A percentile compares a stretch with the other conserved stretches of the same genome.
Conservation (phyloP, 2,113 vertebrate genomes). For the Trematomus loennbergii region DNA sequence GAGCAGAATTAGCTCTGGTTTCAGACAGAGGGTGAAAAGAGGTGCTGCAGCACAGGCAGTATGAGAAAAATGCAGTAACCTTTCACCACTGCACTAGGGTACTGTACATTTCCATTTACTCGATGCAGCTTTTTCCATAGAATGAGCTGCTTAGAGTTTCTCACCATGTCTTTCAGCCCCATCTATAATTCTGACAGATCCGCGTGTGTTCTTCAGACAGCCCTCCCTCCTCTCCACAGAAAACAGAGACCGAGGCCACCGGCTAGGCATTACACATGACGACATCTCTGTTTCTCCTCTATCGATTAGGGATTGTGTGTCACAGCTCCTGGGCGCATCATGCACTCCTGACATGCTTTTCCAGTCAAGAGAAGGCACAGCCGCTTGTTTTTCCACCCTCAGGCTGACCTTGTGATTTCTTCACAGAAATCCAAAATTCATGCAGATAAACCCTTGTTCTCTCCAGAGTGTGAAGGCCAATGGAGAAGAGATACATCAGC, state of each 20-base stretch:
- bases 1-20: too few species aligned
- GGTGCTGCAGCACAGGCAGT: too few species aligned
- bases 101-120: too few species aligned
- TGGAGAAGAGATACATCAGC: background rate
- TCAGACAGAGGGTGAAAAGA: too few species aligned
- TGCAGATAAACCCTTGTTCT: slow-evolving; percentile 7
- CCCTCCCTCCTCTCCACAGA: background rate
- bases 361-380: slow-evolving; percentile 38
- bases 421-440: slow-evolving; percentile 16
- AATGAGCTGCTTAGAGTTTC: background rate
- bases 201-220: slow-evolving; percentile 1
- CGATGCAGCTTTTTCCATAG: background rate
- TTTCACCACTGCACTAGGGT: too few species aligned
- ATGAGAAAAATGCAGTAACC: too few species aligned
- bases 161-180: background rate
- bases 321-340: slow-evolving; percentile 33
- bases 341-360: slow-evolving; percentile 49
- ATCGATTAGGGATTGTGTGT: slow-evolving; percentile 69
- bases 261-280: slow-evolving; percentile 37
- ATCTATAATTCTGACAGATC: slow-evolving; percentile 20
- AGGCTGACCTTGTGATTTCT: slow-evolving; percentile 64
- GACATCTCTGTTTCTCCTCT: slow-evolving; percentile 50
- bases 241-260: slow-evolving; percentile 24
- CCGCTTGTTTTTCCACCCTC: background rate
- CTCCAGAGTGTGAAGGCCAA: background rate